Evolutionary conservation across 2,797 vertebrate genomes (phyloP), one percentile per base, ranked within the genome.

Genomic region (Loriculus beryllinus): DNA sequence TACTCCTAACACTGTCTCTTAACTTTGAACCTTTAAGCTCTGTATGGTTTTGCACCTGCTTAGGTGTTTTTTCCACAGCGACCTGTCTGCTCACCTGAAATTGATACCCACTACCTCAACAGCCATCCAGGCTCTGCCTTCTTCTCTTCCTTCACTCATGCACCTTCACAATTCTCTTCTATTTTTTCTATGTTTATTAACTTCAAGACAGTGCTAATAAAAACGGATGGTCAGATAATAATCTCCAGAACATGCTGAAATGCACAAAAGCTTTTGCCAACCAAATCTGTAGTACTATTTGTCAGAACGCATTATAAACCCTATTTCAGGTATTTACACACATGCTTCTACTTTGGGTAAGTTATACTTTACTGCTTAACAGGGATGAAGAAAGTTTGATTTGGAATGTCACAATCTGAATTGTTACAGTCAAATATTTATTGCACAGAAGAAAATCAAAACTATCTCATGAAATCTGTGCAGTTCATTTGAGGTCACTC

Each of bases 311-410:
- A 79, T n/a, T 59, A 79, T 63, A 28, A 31, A 63, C 2, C 3
- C 37, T 56, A 40, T 42, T 94, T 93, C 68, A 93, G 95, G 92
- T 95, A 88, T 93, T 94, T 94, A 88, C 37, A 84, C 17, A 70
- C 12, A 42, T 29, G 48, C 68, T 86, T 92, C 65, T 92, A 20
- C 31, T 83, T 78, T 6, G 33, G n/a, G 14, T 84, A 88, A 77
- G 65, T 83, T 90, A 9, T 74, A 70, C 57, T 88, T 74, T 57
- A 74, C 47, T 18, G 65, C 54, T 94, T 77, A 79, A 51, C 4
- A 31, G 56, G 43, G 37, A 86, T 64, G 43, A 48, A 83, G 54
- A 92, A 88, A 40, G 71, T 62, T 75, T 82, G 60, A 82, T 70
- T 43, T 64, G 12, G 48, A 74, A 84, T 68, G 28, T 39, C 75